Evolutionary conservation across 2,113 vertebrate species (phyloP).

Genomic region (Oncorhynchus mykiss): DNA sequence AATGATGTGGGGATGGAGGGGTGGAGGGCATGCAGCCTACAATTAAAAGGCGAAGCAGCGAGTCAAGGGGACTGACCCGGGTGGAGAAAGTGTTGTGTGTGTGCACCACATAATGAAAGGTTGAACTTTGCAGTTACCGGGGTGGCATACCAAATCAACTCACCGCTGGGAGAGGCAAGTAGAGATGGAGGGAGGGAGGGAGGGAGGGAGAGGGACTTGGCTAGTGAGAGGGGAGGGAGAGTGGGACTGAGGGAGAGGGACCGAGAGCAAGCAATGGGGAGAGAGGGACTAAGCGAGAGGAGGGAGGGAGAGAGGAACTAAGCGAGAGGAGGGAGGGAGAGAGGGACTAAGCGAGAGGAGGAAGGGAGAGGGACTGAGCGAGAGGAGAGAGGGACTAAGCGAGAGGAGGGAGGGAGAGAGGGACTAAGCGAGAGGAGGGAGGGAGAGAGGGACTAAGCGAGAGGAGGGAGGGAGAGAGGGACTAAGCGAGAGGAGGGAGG

Average conservation of each 20-base stretch:
- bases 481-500: too few relatives aligned
- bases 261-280: too few relatives aligned
- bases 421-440: too few relatives aligned
- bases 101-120: constrained; percentile 82
- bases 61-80: constrained; percentile 82
- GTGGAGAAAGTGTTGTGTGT: constrained; percentile 64
- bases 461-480: too few relatives aligned
- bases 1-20: neutral
- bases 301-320: neutral
- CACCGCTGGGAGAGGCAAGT: constrained; percentile 76
- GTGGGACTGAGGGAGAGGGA: neutral
- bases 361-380: constrained; percentile 28
- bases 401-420: neutral
- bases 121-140: constrained; percentile 77
- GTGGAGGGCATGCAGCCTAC: constrained; percentile 65
- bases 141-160: constrained; percentile 87
- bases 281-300: neutral
- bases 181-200: constrained; percentile 28
- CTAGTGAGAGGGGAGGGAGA: constrained; percentile 57
- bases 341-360: neutral
- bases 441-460: too few relatives aligned
- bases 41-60: constrained; percentile 68
- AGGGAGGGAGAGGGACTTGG: constrained; percentile 13
- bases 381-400: neutral
- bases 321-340: neutral